Evolutionary conservation across 2,888 invertebrate genomes (phyloP), one percentile per base, ranked within the genome.

Genomic region (Helleia helle): DNA sequence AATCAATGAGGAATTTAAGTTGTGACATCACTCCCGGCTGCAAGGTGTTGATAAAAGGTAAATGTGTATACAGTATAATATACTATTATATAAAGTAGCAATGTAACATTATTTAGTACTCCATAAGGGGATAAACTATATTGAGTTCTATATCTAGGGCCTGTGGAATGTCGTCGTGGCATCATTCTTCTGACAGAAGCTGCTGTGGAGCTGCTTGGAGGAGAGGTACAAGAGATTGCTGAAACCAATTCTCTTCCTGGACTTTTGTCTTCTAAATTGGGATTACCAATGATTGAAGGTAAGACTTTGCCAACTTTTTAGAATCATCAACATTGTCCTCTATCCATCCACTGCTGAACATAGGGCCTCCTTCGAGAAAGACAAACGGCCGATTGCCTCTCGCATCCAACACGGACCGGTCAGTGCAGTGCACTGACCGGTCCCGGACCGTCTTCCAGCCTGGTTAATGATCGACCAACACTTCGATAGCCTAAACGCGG

Each of bases 81-180:
- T n/a, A n/a, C n/a, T n/a, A n/a, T n/a, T n/a, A n/a, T n/a, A n/a
- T n/a, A n/a, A n/a, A n/a, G n/a, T n/a, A n/a, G n/a, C n/a, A n/a
- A n/a, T n/a, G n/a, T n/a, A n/a, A n/a, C n/a, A n/a, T n/a, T n/a
- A n/a, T n/a, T n/a, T n/a, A n/a, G n/a, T n/a, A n/a, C n/a, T n/a
- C n/a, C n/a, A 1, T 26, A 12, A n/a, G 4, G 6, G 6, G 18
- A 14, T 34, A 26, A 17, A 9, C 9, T 38, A 24, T 24, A 22
- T 36, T 24, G 2, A 18, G 8, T 7, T 11, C 5, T 8, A 5
- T 13, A 48, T 42, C 2, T 50, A 69, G 93, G 93, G 0, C 91
- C 90, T 5, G 71, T 93, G n/a, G 84, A 86, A 43, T 90, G 93
- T 57, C 86, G 93, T 25, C 77, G 88, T 44, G 93, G 93, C 0